Conservation (phyloP, 2,113 vertebrate genomes). For the Triplophysa siluroides region DNA sequence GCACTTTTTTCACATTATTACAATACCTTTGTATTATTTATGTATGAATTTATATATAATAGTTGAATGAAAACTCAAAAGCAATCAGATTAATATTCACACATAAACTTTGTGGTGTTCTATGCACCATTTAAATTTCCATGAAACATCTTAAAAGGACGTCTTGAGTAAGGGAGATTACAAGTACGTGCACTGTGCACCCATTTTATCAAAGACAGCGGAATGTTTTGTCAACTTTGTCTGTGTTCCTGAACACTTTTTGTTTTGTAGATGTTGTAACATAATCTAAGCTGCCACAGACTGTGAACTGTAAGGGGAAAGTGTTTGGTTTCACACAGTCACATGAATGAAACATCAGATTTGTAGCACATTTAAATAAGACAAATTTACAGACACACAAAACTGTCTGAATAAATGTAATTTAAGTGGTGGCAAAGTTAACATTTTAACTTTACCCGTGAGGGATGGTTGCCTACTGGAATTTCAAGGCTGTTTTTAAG, state of each 20-base stretch:
- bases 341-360: constrained; percentile 1
- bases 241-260: neutral
- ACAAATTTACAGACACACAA: neutral
- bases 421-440: no score
- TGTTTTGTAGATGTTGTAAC: constrained; percentile 5
- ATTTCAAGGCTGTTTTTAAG: neutral
- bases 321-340: constrained; percentile 12
- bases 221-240: constrained; percentile 17
- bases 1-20: neutral
- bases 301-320: neutral
- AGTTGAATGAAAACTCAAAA: no score
- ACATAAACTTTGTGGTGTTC: no score
- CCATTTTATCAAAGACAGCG: constrained; percentile 4
- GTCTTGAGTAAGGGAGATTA: neutral
- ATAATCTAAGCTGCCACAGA: neutral
- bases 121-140: no score
- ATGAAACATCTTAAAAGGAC: neutral
- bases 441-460: neutral
- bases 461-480: neutral
- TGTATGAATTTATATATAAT: no score
- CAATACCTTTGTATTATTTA: neutral
- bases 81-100: no score
- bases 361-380: neutral
- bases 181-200: neutral
- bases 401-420: neutral